Base-by-base conservation (phyloP, 2,113 vertebrate species). In the Anser cygnoides region DNA sequence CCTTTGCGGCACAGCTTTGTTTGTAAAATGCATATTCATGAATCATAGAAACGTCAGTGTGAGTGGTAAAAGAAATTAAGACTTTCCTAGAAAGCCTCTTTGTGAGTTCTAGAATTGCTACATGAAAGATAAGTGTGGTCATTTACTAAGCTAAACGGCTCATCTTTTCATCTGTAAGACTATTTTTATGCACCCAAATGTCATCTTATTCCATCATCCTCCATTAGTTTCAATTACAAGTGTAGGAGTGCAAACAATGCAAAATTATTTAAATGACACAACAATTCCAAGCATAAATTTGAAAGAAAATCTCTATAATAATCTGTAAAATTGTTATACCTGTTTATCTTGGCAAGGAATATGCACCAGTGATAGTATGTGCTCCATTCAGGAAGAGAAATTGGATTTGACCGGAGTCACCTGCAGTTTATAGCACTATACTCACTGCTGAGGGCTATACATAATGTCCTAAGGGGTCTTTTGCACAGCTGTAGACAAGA, bases 341-440 rank as follows among this genome's bases (percentile, higher is more conserved):
- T 98, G 97, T 98, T 98, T 95, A 97, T 91, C 61, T 98, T 98
- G 98, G 98, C 98, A 95, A 92, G 37, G 50, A 87, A 74, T 82
- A 90, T 21, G 39, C 54, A 93, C 74, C 68, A 91, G 52, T 84
- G 95, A 97, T 92, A 95, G 84, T 50, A 57, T 61, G 65, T 81
- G 39, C 87, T 94, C 65, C 33, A 10, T 71, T 95, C 87, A 61
- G 86, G 90, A 97, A 95, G 54, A 95, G 72, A 90, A 97, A 91
- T 92, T 95, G 95, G 94, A 96, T 89, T 95, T 80, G 93, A 95
- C 91, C 81, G 74, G 89, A 97, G 97, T 98, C 98, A 98, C 98
- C 98, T 98, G 98, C 96, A 98, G 97, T 97, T 98, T 94, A 97
- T 88, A 97, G 95, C 87, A 68, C 89, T 58, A 50, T 62, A 95